Conservation (phyloP, 2,797 vertebrate genomes). For the Trichosurus vulpecula region DNA sequence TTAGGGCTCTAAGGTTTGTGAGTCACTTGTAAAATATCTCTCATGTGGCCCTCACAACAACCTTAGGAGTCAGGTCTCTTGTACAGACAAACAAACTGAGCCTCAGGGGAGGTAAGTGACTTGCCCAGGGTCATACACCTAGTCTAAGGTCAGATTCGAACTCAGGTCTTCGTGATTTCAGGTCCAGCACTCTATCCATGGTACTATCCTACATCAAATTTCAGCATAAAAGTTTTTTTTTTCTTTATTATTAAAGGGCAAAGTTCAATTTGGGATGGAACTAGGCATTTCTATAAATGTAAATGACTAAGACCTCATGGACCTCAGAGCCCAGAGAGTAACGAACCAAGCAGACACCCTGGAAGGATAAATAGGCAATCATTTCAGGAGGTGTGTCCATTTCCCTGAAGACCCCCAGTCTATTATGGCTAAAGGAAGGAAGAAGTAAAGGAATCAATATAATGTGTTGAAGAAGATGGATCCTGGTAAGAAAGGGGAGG, state of each 20-base stretch:
- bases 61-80: not conserved
- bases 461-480: not conserved
- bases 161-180: not conserved
- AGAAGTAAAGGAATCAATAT: not conserved
- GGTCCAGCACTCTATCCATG: not conserved
- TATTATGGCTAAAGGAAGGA: too few species aligned
- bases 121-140: not conserved
- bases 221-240: not conserved
- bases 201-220: not conserved
- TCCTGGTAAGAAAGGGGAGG: not conserved
- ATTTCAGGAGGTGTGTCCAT: too few species aligned
- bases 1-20: not conserved
- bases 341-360: too few species aligned
- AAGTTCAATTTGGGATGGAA: not conserved
- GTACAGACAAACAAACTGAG: not conserved
- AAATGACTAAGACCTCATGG: too few species aligned
- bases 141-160: not conserved
- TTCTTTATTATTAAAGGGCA: not conserved
- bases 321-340: too few species aligned
- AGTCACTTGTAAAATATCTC: not conserved
- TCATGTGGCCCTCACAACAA: not conserved
- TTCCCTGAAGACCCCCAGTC: too few species aligned
- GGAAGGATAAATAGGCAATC: too few species aligned
- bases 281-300: not conserved
- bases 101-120: not conserved